Base-by-base conservation (phyloP, 2,888 invertebrate species). In the Ptilodon capucinus region DNA sequence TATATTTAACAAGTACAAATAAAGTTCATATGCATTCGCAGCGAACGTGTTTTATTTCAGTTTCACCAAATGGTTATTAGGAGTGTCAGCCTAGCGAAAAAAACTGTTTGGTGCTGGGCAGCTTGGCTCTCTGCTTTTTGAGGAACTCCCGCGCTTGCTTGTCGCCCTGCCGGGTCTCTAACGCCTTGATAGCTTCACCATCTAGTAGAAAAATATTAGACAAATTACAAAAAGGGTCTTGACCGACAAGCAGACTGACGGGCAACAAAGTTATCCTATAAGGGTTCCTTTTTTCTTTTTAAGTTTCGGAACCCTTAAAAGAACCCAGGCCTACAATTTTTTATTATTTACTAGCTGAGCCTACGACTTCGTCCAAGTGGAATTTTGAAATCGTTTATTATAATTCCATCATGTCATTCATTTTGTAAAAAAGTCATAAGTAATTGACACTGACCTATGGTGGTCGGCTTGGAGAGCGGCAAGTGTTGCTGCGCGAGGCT, bases 111-210 rank as follows among this genome's bases (percentile, higher is more conserved):
- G 81, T 84, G 55, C 76, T 68, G 0, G 91, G 88, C 68, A 88
- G 74, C 64, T 95, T 94, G 69, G 93, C 93, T 78, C 93, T 94
- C 58, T 95, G 92, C 79, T 94, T 96, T 79, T 97, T 97, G 32
- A 97, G 91, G 83, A 98, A 98, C 60, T 97, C 98, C 77, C 94
- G 94, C 16, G 98, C 98, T 82, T 95, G 94, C 79, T 95, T 97
- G 86, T 98, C 98, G 54, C 97, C 97, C 80, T 95, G 95, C 42
- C 97, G 92, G 45, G 94, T 93, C 76, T 97, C 96, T 58, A 98
- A 81, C 0, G 97, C 96, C 71, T 94, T 94, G 44, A 96, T 86
- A 7, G 94, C 94, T 62, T 95, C 95, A 21, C 94, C 93, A 70
- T 93, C 95, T 95, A 77, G 1, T 2, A 28, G 11, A n/a, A 28